Percentiles rank a stretch among this genome's conserved stretches.
Conservation (phyloP, 2,888 invertebrate genomes). For the Leptinotarsa rubiginosa region DNA sequence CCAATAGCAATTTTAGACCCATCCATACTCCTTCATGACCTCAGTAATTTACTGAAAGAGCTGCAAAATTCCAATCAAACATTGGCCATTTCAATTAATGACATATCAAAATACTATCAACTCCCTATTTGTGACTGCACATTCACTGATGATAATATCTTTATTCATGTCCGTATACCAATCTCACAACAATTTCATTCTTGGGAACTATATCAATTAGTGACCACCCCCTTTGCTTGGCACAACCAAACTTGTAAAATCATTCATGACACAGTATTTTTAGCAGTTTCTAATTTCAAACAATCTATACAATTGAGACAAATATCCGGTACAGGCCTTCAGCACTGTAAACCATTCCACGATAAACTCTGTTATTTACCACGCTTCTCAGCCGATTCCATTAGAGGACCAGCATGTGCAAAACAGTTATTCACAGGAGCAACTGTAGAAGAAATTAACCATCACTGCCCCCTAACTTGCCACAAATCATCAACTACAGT, state of each 20-base stretch:
- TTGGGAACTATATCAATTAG: constrained; percentile 42
- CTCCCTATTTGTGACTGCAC: constrained; percentile 44
- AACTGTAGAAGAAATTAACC: constrained; percentile 39
- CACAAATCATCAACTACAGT: constrained; percentile 33
- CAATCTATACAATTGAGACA: constrained; percentile 17
- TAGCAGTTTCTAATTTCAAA: constrained; percentile 20
- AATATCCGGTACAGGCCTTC: constrained; percentile 24
- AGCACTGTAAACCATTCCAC: constrained; percentile 40
- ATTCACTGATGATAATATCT: constrained; percentile 26
- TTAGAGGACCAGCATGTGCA: constrained; percentile 41
- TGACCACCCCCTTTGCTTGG: constrained; percentile 46
- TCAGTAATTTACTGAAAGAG: not conserved
- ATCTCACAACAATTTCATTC: constrained; percentile 18
- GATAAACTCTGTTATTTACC: constrained; percentile 39
- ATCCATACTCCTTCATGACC: not conserved
- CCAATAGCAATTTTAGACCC: constrained; percentile 14
- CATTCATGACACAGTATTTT: constrained; percentile 30
- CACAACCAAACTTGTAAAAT: constrained; percentile 42
- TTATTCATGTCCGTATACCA: constrained; percentile 37
- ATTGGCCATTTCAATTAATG: constrained; percentile 35
- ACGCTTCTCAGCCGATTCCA: constrained; percentile 38
- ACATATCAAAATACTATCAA: constrained; percentile 37
- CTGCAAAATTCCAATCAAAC: constrained; percentile 23
- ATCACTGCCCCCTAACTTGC: constrained; percentile 40
- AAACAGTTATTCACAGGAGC: constrained; percentile 37